Evolutionary conservation across 1,140 invertebrate species (phyloP).

Genomic region (Bombus waltoni): DNA sequence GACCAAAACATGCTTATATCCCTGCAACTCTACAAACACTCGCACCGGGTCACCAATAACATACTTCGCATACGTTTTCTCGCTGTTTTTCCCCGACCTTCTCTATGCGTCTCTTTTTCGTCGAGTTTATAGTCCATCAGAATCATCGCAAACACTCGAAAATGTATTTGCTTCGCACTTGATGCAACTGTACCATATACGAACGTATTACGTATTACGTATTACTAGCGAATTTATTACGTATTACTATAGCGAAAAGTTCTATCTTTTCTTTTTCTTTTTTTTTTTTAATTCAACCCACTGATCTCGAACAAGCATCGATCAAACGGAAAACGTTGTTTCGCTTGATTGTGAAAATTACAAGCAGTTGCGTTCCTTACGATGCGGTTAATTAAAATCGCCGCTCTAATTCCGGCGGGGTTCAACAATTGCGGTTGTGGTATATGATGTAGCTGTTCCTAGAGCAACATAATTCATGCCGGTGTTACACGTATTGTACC

Average conservation of each 20-base stretch:
- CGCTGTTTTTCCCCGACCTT: background rate
- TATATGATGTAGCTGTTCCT: conserved; percentile 22
- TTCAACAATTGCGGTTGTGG: conserved; percentile 23
- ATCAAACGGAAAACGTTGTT: background rate
- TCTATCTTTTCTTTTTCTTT: background rate
- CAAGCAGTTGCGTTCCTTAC: background rate
- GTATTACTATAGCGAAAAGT: background rate
- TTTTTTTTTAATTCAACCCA: background rate
- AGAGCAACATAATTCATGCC: conserved; percentile 1
- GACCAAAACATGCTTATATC: background rate
- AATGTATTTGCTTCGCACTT: conserved; percentile 11
- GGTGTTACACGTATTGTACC: conserved; percentile 5
- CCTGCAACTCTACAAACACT: background rate
- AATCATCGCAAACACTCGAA: background rate
- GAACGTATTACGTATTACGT: background rate
- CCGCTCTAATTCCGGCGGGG: no score
- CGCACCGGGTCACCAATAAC: background rate
- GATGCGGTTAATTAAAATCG: conserved; percentile 30
- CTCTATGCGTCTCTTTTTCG: background rate
- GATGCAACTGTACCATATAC: background rate
- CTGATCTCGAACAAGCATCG: background rate
- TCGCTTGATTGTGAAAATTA: background rate
- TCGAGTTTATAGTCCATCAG: background rate
- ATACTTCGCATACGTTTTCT: background rate
- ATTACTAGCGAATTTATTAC: background rate